Evolutionary conservation across 2,113 vertebrate species (phyloP), one percentile per base, ranked within the genome.

Genomic region (Limnothrissa miodon): DNA sequence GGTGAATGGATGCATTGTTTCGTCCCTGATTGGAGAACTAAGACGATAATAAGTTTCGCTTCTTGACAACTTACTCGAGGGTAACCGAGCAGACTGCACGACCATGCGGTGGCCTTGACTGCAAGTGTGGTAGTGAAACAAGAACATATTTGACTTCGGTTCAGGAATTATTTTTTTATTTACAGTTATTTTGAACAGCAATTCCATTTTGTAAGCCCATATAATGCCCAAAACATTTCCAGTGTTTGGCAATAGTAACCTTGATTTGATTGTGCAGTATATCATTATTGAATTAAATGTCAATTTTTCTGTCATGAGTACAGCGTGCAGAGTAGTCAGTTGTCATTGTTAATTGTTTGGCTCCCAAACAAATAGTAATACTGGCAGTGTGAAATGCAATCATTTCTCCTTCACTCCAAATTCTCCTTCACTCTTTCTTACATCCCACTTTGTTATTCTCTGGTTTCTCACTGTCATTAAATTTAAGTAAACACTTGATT

Each of bases 1-100:
- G 48, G 48, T 93, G 87, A 93, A 93, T 89, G 89, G 85, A 81
- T 23, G 70, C 85, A 89, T 90, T 93, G 90, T 92, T 91, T 84
- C 39, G 51, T 25, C 6, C 79, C 33, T 83, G 81, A 59, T 87
- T 62, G 48, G 59, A 36, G 53, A 42, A 80, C 45, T 82, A 53
- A 89, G 82, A 78, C 42, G 79, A 48, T 45, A 83, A 51, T 78
- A 39, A 42, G 10, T 33, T 33, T 36, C 33, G 29, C 66, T 74
- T 74, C 66, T 74, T 74, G 66, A 74, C 66, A 74, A 15, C 66
- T 74, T 33, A 74, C 66, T 74, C 66, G 15, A 74, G 66, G 25
- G 29, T 5, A 74, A 74, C 66, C 13, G 36, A 36, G 25, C 15
- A 33, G 66, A 39, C 13, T 70, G 62, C 13, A 74, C 15, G 29